Percentiles rank a stretch among this genome's conserved stretches.
Evolutionary conservation across 23 tunicate genomes (phyloP).

Genomic region (Trididemnum nubilum): DNA sequence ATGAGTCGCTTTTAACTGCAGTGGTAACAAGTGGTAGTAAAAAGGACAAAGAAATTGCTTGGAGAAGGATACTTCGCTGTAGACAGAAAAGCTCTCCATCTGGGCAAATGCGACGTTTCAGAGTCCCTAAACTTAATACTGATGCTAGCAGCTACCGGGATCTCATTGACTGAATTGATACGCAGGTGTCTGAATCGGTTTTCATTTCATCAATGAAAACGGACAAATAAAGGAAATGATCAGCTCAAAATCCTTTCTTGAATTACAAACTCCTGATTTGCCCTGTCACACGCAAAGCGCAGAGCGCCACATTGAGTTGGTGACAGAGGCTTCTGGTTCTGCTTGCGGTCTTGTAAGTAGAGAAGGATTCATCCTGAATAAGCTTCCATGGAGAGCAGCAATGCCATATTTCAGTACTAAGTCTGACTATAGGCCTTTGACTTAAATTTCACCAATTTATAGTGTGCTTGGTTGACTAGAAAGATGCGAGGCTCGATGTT

Average conservation of each 20-base stretch:
- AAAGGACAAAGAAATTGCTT: not conserved
- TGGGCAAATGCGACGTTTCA: not conserved
- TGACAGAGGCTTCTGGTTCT: not conserved
- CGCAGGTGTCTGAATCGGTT: not conserved
- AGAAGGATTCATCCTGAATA: not conserved
- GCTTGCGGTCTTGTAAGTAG: not conserved
- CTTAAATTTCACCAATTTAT: not conserved
- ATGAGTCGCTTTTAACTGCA: not conserved
- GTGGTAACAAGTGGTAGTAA: not conserved
- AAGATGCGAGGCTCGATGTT: not conserved
- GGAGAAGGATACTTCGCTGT: not conserved
- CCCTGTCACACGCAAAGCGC: no score
- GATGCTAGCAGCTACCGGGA: no score
- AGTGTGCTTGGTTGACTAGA: not conserved
- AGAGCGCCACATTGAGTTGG: not conserved
- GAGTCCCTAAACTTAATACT: no score
- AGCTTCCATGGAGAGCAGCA: not conserved
- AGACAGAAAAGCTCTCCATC: not conserved
- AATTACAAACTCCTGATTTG: not conserved
- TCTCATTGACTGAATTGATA: not conserved
- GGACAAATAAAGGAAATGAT: not conserved
- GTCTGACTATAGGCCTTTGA: not conserved
- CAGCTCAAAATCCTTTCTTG: not conserved
- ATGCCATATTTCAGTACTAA: not conserved
- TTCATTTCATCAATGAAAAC: not conserved